Conservation (phyloP, 2,797 vertebrate species). For the Pangasius macronema region DNA sequence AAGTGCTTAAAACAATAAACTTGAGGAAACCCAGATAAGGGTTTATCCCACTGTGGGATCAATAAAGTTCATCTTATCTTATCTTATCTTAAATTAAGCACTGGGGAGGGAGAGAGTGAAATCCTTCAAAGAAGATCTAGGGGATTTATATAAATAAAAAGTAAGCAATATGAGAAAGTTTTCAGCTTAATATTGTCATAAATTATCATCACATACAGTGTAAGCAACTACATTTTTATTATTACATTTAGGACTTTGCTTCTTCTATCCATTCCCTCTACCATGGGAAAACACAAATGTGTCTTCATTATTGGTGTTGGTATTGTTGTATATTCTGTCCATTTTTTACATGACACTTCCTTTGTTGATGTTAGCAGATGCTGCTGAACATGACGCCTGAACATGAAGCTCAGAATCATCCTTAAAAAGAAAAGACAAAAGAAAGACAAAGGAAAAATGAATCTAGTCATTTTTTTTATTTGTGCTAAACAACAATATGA, state of each 20-base stretch:
- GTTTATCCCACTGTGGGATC: too few relatives aligned
- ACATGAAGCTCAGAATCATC: neutral
- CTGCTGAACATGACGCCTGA: neutral
- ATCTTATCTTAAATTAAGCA: neutral
- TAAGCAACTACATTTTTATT: neutral
- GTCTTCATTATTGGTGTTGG: neutral
- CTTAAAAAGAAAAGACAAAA: neutral
- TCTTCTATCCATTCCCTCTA: neutral
- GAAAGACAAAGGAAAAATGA: neutral
- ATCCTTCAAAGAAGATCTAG: neutral
- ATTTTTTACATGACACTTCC: neutral
- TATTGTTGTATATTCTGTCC: neutral
- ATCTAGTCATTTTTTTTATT: neutral
- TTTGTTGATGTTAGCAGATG: neutral
- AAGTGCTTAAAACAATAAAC: conserved; percentile 15
- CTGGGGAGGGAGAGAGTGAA: neutral
- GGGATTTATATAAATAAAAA: neutral
- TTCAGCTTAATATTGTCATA: neutral
- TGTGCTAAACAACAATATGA: conserved; percentile 2
- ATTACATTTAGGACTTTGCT: neutral
- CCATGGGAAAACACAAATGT: neutral
- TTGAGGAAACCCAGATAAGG: neutral
- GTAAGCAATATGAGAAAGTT: neutral
- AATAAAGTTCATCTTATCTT: too few relatives aligned
- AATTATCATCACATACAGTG: neutral